Evolutionary conservation across 2,113 vertebrate species (phyloP).

Genomic region (Rhagologus leucostigma): DNA sequence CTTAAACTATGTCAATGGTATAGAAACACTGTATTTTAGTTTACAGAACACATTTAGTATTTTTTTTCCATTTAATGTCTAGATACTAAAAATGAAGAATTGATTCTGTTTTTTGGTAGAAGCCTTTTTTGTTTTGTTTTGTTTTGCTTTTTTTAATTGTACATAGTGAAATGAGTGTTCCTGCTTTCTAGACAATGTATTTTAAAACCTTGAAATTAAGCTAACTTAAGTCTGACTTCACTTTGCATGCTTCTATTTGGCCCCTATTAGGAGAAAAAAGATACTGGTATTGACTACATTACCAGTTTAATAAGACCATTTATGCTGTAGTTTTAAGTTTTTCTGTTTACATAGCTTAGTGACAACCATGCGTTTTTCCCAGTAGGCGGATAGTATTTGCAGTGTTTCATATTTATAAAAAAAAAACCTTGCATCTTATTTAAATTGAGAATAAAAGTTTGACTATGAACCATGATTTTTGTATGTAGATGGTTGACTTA

Average conservation of each 20-base stretch:
- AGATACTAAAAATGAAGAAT: slow-evolving; percentile 77
- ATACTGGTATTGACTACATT: slow-evolving; percentile 20
- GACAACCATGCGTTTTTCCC: slow-evolving; percentile 50
- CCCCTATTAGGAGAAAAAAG: slow-evolving; percentile 43
- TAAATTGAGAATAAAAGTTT: slow-evolving; percentile 69
- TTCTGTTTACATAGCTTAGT: slow-evolving; percentile 64
- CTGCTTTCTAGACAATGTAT: slow-evolving; percentile 67
- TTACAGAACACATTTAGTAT: slow-evolving; percentile 68
- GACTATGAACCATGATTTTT: slow-evolving; percentile 67
- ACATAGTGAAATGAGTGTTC: slow-evolving; percentile 72
- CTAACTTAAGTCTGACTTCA: slow-evolving; percentile 61
- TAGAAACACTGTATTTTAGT: slow-evolving; percentile 84
- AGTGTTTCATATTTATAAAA: slow-evolving; percentile 72
- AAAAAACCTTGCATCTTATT: slow-evolving; percentile 65
- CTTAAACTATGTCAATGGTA: slow-evolving; percentile 58
- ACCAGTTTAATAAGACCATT: slow-evolving; percentile 57
- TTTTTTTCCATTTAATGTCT: slow-evolving; percentile 78
- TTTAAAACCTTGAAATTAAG: slow-evolving; percentile 65
- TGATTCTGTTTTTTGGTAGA: slow-evolving; percentile 74
- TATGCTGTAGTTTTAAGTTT: slow-evolving; percentile 61
- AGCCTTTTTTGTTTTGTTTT: slow-evolving; percentile 11
- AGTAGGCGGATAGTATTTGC: slow-evolving; percentile 47
- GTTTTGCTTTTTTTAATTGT: slow-evolving; percentile 56
- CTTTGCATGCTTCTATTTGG: slow-evolving; percentile 51
- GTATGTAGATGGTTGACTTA: slow-evolving; percentile 69